Evolutionary conservation across 2,888 invertebrate genomes (phyloP).

Genomic region (Lasius fuliginosus): DNA sequence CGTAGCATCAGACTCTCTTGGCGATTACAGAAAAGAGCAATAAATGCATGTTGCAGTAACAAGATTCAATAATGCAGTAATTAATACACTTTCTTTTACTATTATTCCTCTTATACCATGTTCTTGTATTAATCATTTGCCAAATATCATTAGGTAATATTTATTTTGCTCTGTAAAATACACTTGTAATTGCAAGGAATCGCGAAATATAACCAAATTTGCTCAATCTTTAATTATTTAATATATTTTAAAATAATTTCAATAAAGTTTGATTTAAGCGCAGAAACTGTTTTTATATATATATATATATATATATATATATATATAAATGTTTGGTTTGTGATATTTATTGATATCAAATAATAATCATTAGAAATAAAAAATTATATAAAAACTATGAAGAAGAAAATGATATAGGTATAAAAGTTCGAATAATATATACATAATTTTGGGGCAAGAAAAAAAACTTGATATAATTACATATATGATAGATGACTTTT

Average conservation of each 20-base stretch:
- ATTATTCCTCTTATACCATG: background rate
- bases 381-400: background rate
- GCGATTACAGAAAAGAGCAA: background rate
- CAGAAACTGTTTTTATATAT: background rate
- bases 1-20: conserved; percentile 9
- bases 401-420: background rate
- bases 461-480: background rate
- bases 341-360: background rate
- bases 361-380: background rate
- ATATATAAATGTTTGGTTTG: background rate
- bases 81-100: background rate
- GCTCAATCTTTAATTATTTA: background rate
- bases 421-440: background rate
- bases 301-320: background rate
- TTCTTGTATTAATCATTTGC: conserved; percentile 3
- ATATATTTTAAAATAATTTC: conserved; percentile 1
- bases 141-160: background rate
- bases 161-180: background rate
- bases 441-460: background rate
- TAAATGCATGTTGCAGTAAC: background rate
- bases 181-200: background rate
- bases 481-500: background rate
- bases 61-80: conserved; percentile 4
- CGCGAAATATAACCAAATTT: background rate
- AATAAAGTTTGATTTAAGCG: background rate